These are phyloP conservation scores for Venusia cambrica DNA, from an alignment of 2,888 invertebrate species.

Conservation along the genomic window DNA sequence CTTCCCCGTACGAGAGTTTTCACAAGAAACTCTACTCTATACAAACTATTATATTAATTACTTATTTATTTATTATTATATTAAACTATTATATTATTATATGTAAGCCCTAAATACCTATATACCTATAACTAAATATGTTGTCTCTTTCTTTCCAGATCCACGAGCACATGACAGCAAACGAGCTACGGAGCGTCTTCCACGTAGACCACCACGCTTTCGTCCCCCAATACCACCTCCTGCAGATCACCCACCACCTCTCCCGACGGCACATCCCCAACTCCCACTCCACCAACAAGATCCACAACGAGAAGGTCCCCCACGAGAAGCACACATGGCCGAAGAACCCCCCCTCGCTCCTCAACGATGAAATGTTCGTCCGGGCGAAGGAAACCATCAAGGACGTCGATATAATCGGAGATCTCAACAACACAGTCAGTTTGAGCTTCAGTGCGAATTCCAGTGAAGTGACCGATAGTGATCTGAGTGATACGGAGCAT, in stretches of 20 bases:
- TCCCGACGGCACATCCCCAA: slow-evolving; percentile 65
- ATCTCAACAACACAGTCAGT: slow-evolving; percentile 67
- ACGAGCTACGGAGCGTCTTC: slow-evolving; percentile 90
- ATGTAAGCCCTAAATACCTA: too few species aligned
- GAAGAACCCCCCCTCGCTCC: slow-evolving; percentile 55
- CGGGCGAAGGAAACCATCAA: slow-evolving; percentile 60
- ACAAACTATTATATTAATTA: too few species aligned
- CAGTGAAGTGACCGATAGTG: slow-evolving; percentile 57
- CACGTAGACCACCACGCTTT: slow-evolving; percentile 89
- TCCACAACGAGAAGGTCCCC: slow-evolving; percentile 52
- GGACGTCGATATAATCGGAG: slow-evolving; percentile 67
- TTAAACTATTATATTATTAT: too few species aligned
- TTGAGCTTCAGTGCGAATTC: slow-evolving; percentile 66
- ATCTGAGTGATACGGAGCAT: slow-evolving; percentile 53
- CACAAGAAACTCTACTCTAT: too few species aligned
- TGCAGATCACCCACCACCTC: slow-evolving; percentile 86
- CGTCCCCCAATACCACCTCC: slow-evolving; percentile 92
- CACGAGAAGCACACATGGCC: slow-evolving; percentile 59
- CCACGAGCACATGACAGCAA: slow-evolving; percentile 93
- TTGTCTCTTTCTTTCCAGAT: slow-evolving; percentile 82
- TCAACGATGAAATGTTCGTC: slow-evolving; percentile 71
- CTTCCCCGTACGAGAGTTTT: too few species aligned
- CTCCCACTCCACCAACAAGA: slow-evolving; percentile 48
- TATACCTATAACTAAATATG: too few species aligned
- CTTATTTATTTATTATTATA: too few species aligned